Evolutionary conservation across 2,888 invertebrate species (phyloP), one percentile per base, ranked within the genome.

Genomic region (Pachycephus smyrnensis): DNA sequence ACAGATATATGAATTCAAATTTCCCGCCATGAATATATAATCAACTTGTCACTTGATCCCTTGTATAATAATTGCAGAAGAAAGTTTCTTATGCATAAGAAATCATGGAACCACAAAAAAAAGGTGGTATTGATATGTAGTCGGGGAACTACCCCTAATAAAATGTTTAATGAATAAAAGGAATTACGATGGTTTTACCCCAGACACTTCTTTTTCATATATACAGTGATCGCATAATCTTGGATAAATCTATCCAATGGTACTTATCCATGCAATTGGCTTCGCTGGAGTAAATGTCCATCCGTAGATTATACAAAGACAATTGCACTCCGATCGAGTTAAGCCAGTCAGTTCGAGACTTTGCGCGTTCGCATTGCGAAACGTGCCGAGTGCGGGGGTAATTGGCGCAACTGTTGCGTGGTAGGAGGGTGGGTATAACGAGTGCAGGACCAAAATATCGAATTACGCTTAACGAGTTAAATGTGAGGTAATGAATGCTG

Each of bases 401-500:
- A 55, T 55, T 55, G 55, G 9, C 55, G 23, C 55, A 55, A 55
- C 55, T 55, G 55, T 55, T 55, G 55, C 55, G 23, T 55, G 23
- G 2, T 55, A 23, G 23, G 55, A 55, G 55, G 68, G 36, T 68
- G 55, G 68, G 36, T 68, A 75, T 75, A 76, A 77, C 76, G 77
- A 77, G 77, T 69, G 73, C 4, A 55, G 55, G 23, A 23, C 55
- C 55, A 55, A 55, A 55, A 80, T 80, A 83, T 80, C 80, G 79
- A 80, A 81, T 81, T 78, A 77, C 78, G 69, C 75, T 79, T 80
- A 80, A 80, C 75, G 76, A 80, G 79, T 76, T 81, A 80, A 82
- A 80, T 81, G 74, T 78, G 55, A 78, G 68, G 77, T 77, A 73
- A 77, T 37, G 12, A 37, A 37, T 37, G 37, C 55, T 2, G 55